Evolutionary conservation across 1,140 invertebrate genomes (phyloP).

Genomic region (Drosophila kanapiae): DNA sequence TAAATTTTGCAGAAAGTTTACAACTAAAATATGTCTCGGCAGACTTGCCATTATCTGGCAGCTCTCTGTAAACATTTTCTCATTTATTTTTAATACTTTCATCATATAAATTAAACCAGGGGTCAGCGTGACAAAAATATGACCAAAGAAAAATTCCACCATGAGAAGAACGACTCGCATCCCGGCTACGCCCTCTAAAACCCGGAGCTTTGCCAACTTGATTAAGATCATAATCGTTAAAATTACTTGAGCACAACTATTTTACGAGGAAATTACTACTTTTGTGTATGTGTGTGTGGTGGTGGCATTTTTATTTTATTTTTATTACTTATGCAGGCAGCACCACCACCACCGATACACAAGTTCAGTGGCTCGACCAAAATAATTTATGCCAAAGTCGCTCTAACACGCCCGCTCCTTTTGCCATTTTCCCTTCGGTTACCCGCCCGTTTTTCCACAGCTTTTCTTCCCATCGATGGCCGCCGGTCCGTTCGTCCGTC

Average conservation of each 20-base stretch:
- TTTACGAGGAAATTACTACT: slow-evolving; percentile 57
- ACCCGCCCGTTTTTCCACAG: slow-evolving; percentile 1
- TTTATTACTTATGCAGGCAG: slow-evolving; percentile 60
- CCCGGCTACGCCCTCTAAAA: slow-evolving; percentile 2
- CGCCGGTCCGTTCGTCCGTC: slow-evolving; percentile 8
- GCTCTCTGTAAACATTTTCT: neutral
- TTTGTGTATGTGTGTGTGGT: slow-evolving; percentile 20
- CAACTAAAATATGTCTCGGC: neutral
- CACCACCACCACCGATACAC: slow-evolving; percentile 11
- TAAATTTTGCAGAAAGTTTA: neutral
- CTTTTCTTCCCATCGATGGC: slow-evolving; percentile 27
- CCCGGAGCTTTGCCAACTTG: slow-evolving; percentile 26
- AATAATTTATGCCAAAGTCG: slow-evolving; percentile 58
- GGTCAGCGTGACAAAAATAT: slow-evolving; percentile 39
- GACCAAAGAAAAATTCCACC: neutral
- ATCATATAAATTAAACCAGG: slow-evolving; percentile 11
- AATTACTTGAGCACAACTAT: slow-evolving; percentile 64
- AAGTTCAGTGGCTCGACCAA: slow-evolving; percentile 48
- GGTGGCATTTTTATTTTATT: slow-evolving; percentile 44
- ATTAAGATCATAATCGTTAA: slow-evolving; percentile 69
- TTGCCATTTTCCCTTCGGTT: slow-evolving; percentile 9
- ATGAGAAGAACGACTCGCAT: neutral
- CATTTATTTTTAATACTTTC: slow-evolving; percentile 14
- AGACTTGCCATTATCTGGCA: neutral
- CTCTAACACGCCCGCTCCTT: slow-evolving; percentile 20